Percentiles rank a stretch among this genome's conserved stretches.
These are phyloP conservation scores for Pantala flavescens DNA, from an alignment of 1,140 invertebrate species.

Conservation along the genomic window DNA sequence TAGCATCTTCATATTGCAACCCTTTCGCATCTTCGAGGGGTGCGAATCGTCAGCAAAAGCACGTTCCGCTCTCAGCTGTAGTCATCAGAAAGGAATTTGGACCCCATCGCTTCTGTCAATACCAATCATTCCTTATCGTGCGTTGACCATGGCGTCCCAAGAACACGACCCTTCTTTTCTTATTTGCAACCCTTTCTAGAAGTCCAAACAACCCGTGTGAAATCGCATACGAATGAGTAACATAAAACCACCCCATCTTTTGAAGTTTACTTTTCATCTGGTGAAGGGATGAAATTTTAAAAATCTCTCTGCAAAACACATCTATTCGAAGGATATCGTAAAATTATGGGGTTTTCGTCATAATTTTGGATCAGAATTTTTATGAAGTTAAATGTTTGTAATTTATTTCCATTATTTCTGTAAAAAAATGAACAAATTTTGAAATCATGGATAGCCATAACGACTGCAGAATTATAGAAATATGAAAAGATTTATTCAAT, in stretches of 20 bases:
- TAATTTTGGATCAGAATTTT: too few species aligned
- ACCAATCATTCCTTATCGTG: neutral
- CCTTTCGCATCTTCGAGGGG: neutral
- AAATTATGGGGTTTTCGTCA: too few species aligned
- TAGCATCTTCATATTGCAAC: too few species aligned
- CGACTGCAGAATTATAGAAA: too few species aligned
- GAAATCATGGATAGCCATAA: too few species aligned
- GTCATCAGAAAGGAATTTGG: slow-evolving; percentile 1
- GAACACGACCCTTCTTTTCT: neutral
- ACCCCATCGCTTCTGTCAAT: neutral
- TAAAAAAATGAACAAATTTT: too few species aligned
- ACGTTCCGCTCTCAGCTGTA: neutral
- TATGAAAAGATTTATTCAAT: too few species aligned
- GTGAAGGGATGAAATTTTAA: too few species aligned
- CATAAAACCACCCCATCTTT: neutral
- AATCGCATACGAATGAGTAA: neutral
- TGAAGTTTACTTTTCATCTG: neutral
- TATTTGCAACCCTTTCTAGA: neutral
- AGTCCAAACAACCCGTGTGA: slow-evolving; percentile 1
- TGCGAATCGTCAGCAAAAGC: neutral
- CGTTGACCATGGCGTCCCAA: neutral
- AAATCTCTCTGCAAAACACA: too few species aligned
- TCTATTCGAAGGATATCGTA: too few species aligned
- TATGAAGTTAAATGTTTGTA: too few species aligned
- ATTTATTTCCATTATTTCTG: too few species aligned